Evolutionary conservation across 2,888 invertebrate species (phyloP).

Genomic region (Siphonodentalium dalli): DNA sequence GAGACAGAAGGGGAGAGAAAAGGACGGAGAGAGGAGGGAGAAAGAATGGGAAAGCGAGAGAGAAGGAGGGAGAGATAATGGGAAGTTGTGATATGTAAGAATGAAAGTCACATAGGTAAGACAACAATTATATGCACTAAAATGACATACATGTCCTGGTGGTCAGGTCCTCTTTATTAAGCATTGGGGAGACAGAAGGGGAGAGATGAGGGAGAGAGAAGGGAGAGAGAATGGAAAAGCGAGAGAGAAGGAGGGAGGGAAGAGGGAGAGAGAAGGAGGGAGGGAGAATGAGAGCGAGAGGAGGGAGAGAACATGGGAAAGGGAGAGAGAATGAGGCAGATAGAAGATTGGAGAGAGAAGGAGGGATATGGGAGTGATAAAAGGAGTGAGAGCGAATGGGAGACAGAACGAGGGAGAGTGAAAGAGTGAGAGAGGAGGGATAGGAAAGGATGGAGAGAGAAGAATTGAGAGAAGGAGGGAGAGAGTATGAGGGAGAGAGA

Average conservation of each 20-base stretch:
- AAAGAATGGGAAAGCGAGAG: too few species aligned
- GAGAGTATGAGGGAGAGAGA: slow-evolving; percentile 8
- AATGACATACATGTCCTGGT: too few species aligned
- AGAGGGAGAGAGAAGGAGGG: slow-evolving; percentile 5
- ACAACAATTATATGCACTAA: too few species aligned
- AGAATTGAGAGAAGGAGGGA: slow-evolving; percentile 9
- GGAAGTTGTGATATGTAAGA: too few species aligned
- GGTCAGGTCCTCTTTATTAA: too few species aligned
- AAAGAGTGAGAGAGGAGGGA: not conserved
- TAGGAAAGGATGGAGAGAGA: slow-evolving; percentile 7
- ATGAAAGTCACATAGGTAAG: too few species aligned
- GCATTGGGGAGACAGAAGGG: too few species aligned
- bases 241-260: slow-evolving; percentile 5
- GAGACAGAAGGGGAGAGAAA: too few species aligned
- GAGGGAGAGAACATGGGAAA: slow-evolving; percentile 2
- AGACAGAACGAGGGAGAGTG: slow-evolving; percentile 13
- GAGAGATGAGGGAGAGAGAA: too few species aligned
- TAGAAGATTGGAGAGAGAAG: not conserved
- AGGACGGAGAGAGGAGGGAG: too few species aligned
- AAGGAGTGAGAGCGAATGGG: slow-evolving; percentile 4
- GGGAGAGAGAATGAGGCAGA: slow-evolving; percentile 9
- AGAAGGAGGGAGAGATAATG: too few species aligned
- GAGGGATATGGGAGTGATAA: slow-evolving; percentile 17
- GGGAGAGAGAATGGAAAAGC: not conserved
- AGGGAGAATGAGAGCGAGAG: slow-evolving; percentile 6